Percentiles rank a stretch among this genome's conserved stretches.
phyloP scores from a whole-genome alignment of 1,140 invertebrate genomes.

The Hycleus phaleratus region DNA sequence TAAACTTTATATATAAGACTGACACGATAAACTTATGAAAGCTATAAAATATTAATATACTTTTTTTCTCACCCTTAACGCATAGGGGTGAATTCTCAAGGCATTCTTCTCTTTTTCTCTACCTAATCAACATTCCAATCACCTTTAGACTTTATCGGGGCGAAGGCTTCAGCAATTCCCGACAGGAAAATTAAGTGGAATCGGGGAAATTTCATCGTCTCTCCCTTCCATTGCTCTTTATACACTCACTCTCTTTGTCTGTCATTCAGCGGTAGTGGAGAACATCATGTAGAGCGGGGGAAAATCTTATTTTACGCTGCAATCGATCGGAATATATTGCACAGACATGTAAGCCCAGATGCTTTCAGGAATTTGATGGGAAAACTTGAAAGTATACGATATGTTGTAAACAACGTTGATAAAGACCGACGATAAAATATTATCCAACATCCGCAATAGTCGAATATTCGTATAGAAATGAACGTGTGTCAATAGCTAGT shows the following conservation, averaged over 20 bases:
- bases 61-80: conserved; percentile 18
- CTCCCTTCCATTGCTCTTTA: neutral
- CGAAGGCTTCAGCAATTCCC: conserved; percentile 27
- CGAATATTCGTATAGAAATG: no score
- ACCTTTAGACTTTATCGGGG: conserved; percentile 36
- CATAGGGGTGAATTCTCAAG: conserved; percentile 13
- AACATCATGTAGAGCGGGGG: conserved; percentile 11
- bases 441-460: no score
- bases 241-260: neutral
- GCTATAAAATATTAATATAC: conserved; percentile 38
- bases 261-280: no score
- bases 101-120: conserved; percentile 21
- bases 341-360: conserved; percentile 20
- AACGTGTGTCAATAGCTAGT: no score
- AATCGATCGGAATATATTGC: conserved; percentile 27
- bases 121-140: conserved; percentile 39
- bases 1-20: conserved; percentile 27
- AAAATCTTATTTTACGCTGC: conserved; percentile 32
- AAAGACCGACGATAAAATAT: no score
- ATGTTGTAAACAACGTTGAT: conserved; percentile 7
- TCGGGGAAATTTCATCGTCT: conserved; percentile 26
- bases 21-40: conserved; percentile 33
- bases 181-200: conserved; percentile 36
- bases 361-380: conserved; percentile 12
- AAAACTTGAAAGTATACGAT: conserved; percentile 8